A percentile compares a stretch with the other conserved stretches of the same genome.
phyloP scores from a whole-genome alignment of 2,797 vertebrate genomes.

The Sebastes iracundus region DNA sequence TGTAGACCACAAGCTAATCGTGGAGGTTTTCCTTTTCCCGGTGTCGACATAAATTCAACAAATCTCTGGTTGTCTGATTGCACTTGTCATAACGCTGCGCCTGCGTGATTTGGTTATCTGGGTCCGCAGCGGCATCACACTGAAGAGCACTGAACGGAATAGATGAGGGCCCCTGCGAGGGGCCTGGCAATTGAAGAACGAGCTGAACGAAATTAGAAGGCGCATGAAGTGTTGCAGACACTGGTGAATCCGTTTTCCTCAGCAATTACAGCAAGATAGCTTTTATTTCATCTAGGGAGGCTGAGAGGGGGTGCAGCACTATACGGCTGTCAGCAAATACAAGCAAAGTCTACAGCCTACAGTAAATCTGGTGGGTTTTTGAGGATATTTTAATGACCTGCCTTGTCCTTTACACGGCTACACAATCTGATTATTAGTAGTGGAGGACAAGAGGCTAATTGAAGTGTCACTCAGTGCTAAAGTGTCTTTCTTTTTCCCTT shows the following conservation, averaged over 20 bases:
- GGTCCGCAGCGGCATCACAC: conserved; percentile 34
- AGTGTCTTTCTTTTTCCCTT: conserved; percentile 55
- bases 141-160: conserved; percentile 50
- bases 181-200: conserved; percentile 58
- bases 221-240: conserved; percentile 69
- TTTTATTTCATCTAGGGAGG: conserved; percentile 68
- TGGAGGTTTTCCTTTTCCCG: conserved; percentile 6
- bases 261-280: conserved; percentile 69
- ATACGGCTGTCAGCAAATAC: conserved; percentile 62
- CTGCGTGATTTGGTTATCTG: conserved; percentile 49
- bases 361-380: conserved; percentile 66
- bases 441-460: conserved; percentile 80
- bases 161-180: conserved; percentile 48
- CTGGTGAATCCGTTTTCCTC: conserved; percentile 68
- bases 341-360: conserved; percentile 59
- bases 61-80: conserved; percentile 50
- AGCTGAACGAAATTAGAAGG: conserved; percentile 59
- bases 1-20: not conserved
- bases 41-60: conserved; percentile 27
- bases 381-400: conserved; percentile 79
- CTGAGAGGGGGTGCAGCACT: conserved; percentile 7
- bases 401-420: conserved; percentile 71
- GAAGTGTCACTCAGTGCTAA: conserved; percentile 82
- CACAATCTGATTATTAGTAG: conserved; percentile 81
- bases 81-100: conserved; percentile 46